Percentiles rank a stretch among this genome's conserved stretches.
Conservation (phyloP, 2,113 vertebrate genomes). For the Hypocryptadius cinnamomeus region DNA sequence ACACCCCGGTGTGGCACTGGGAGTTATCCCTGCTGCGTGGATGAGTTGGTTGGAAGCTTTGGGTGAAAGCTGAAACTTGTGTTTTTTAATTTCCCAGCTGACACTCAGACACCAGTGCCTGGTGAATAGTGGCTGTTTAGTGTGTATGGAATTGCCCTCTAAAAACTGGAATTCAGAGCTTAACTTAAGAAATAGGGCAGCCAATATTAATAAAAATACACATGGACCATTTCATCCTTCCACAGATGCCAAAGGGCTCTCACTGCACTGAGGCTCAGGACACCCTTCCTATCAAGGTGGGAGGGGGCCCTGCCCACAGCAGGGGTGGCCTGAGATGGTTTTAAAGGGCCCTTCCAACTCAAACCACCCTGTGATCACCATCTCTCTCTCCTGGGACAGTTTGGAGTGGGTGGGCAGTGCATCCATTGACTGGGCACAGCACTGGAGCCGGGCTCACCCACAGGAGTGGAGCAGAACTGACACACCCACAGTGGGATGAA, state of each 20-base stretch:
- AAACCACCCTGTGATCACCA: background rate
- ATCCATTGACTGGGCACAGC: background rate
- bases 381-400: accelerated
- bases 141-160: accelerated
- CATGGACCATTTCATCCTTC: background rate
- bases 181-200: background rate
- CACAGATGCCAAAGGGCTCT: background rate
- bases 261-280: background rate
- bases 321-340: background rate
- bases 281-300: accelerated
- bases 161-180: background rate
- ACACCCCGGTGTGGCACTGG: accelerated
- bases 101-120: accelerated
- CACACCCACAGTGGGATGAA: accelerated
- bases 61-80: background rate
- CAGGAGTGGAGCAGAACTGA: background rate
- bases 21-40: accelerated
- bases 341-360: background rate
- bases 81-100: background rate
- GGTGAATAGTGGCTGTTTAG: background rate
- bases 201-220: accelerated
- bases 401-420: background rate
- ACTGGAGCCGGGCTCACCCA: accelerated
- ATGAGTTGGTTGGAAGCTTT: accelerated
- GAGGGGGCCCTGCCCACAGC: background rate